Percentiles rank a stretch among this genome's conserved stretches.
phyloP scores from a whole-genome alignment of 2,888 invertebrate species.

The Mesorhabditis spiculigera region DNA sequence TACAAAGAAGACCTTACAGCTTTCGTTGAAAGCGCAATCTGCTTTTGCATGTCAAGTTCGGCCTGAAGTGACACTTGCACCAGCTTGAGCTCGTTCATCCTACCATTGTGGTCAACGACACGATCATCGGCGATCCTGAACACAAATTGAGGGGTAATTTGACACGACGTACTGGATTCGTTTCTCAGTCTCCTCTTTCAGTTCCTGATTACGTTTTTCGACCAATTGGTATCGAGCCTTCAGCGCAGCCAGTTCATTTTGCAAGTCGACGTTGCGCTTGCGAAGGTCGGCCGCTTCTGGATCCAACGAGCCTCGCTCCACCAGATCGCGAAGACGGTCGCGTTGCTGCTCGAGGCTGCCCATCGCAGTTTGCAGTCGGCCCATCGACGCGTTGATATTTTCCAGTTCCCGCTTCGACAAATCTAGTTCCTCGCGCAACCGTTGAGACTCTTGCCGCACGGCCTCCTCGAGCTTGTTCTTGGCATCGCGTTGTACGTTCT shows the following conservation, averaged over 20 bases:
- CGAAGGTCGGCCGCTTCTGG: background rate
- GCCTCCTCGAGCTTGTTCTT: background rate
- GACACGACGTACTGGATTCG: too few relatives aligned
- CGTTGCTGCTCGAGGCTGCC: background rate
- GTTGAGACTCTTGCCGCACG: background rate
- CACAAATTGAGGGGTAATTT: too few relatives aligned
- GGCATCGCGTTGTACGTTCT: background rate
- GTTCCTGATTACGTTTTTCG: background rate
- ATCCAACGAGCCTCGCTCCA: conserved; percentile 1
- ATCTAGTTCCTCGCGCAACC: background rate
- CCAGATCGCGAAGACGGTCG: background rate
- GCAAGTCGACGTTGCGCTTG: background rate
- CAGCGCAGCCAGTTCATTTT: background rate
- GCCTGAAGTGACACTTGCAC: background rate
- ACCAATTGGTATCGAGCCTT: conserved; percentile 3
- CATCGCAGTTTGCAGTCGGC: background rate
- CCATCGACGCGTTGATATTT: background rate
- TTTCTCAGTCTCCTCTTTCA: background rate
- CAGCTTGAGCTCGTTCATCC: background rate
- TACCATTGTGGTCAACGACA: background rate
- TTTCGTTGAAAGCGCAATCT: background rate
- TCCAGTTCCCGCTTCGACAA: background rate
- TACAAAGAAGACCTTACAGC: background rate
- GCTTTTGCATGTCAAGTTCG: background rate
- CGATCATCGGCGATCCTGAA: background rate